Base-by-base conservation (phyloP, 2,113 vertebrate species). In the Oncorhynchus gorbuscha region DNA sequence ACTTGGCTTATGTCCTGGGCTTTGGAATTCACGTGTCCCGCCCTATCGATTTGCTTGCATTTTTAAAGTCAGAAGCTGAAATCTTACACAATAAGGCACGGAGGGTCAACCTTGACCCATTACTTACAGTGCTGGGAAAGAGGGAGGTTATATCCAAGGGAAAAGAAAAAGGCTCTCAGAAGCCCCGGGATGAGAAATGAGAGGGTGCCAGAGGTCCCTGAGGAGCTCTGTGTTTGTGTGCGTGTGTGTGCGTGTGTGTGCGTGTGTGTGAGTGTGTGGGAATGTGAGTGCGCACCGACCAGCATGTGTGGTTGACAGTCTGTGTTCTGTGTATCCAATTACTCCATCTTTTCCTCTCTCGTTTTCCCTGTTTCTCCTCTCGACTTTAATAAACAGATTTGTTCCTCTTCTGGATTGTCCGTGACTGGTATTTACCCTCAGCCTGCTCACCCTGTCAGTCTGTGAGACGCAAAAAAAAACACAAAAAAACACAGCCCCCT, bases 41-140 rank as follows among this genome's bases (percentile, higher is more conserved):
- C 92, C 89, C 82, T 86, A 92, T 91, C 28, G 88, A 92, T 93
- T 91, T 91, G 83, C 90, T 92, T 93, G 91, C 90, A 89, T 91
- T 91, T 91, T 92, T 93, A 91, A 93, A 90, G 90, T 92, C 91
- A 92, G 82, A 85, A 88, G 85, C 90, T 89, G 85, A 91, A 90
- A 86, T 91, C 88, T 88, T 92, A 92, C 91, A 93, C 88, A 93
- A 89, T 88, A 87, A 92, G 88, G 84, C 84, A 83, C 74, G 71
- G 83, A 82, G 86, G 87, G 88, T 91, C 89, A 90, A 74, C 85
- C 81, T 59, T 73, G 80, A 81, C 83, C 83, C 87, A 90, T 91
- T 91, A 91, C 82, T 89, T 89, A 90, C 87, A 89, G 75, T 30
- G 78, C 69, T 69, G 81, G 81, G 77, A 28, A 75, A 83, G 4